Base-by-base conservation (phyloP, 2,888 invertebrate genomes). In the Cacoxenus indagator region DNA sequence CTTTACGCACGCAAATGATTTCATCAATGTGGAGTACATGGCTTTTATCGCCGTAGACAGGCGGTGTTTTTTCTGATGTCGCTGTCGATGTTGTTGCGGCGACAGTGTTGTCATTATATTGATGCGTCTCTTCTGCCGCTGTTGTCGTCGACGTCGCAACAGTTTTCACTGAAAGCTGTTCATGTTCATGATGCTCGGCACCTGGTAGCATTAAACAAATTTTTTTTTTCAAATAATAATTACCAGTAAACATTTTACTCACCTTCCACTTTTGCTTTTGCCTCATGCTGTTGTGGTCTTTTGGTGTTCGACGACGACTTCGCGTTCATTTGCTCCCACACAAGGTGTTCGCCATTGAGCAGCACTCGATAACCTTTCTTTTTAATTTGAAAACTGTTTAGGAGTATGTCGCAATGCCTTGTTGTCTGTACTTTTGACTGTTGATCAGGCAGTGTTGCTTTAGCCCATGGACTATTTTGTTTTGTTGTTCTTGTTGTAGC, bases 311-410 rank as follows among this genome's bases (percentile, higher is more conserved):
- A 1, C 45, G 27, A 31, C 24, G 14, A 48, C 37, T 74, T 75
- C 9, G 48, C 73, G 65, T 85, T 74, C 74, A 84, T 70, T 59
- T 90, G 90, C 81, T 92, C 92, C 92, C 92, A 92, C 61, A 91
- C 90, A 69, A 92, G 87, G 67, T 89, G 90, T 73, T 90, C 90
- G 65, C 90, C 90, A 85, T 92, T 91, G 75, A 92, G 90, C 85
- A 92, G 90, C 17, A 92, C 92, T 71, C 90, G 89, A 82, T 90
- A 91, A 76, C 90, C 89, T 85, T 91, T 92, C 81, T 91, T 91
- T 74, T 90, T 90, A 69, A 91, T 90, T 61, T 90, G 86, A 85
- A 92, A 92, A 73, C 91, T 91, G 76, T 90, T 90, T 26, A 91
- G 77, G 70, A 88, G 75, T 69, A 88, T 85, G 71, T 88, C 86